Evolutionary conservation across 2,888 invertebrate species (phyloP), one percentile per base, ranked within the genome.

Genomic region (Acleris emargana): DNA sequence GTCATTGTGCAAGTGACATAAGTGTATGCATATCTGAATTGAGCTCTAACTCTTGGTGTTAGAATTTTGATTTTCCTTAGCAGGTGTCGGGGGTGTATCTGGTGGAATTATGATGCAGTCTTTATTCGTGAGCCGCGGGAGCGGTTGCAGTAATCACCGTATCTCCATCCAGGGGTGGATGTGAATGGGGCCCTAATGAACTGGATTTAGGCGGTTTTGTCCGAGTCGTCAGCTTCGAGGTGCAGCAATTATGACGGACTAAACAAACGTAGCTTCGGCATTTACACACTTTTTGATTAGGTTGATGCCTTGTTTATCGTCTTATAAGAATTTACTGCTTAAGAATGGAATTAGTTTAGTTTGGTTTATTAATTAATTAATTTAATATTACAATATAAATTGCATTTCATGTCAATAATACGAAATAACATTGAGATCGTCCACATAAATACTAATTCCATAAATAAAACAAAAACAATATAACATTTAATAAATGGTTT

Each of bases 191-290:
- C 86, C 90, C 91, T 91, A 92, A 92, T 92, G 92, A 92, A 92
- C 92, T 92, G 92, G 91, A 92, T 92, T 92, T 92, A 91, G 92
- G 91, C 90, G 91, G 91, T 92, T 92, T 92, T 91, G 91, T 92
- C 86, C 86, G 84, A 88, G 84, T 91, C 90, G 89, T 89, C 91
- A 89, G 87, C 83, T 79, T 79, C 68, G 87, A 90, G 91, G 86
- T 89, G 90, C 89, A 88, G 91, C 89, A 92, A 92, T 92, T 92
- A 92, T 86, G 86, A 86, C 78, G 83, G 87, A 83, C 89, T 86
- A 90, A 90, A 89, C 89, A 91, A 91, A 90, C 87, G 84, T 76
- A 77, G 76, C 82, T 74, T 69, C 71, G 74, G 78, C 76, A 77
- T 72, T 78, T 81, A 85, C 80, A 80, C 80, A 73, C 77, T 80